A percentile compares a stretch with the other conserved stretches of the same genome.
Conservation (phyloP, 2,888 invertebrate genomes). For the Chesias legatella region DNA sequence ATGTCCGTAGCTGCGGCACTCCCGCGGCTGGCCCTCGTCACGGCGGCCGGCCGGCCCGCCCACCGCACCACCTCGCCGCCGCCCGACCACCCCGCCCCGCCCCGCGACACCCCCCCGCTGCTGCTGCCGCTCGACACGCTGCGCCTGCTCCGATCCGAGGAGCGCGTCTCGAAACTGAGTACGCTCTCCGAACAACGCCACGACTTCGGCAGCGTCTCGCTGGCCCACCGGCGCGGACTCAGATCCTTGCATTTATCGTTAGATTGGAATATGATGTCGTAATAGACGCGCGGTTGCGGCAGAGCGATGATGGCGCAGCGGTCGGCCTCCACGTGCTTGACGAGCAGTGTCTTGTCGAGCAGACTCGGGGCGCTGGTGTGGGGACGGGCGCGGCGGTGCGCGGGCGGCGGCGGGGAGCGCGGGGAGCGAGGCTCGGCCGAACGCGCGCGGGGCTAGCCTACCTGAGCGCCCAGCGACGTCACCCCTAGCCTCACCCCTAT, state of each 20-base stretch:
- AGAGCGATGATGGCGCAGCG: slow-evolving; percentile 73
- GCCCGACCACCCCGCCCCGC: slow-evolving; percentile 36
- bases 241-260: slow-evolving; percentile 48
- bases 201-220: slow-evolving; percentile 66
- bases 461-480: slow-evolving; percentile 84
- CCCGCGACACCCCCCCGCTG: slow-evolving; percentile 30
- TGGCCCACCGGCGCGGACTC: slow-evolving; percentile 62
- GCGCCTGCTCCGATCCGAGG: slow-evolving; percentile 51
- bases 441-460: slow-evolving; percentile 81
- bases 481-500: slow-evolving; percentile 87
- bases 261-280: slow-evolving; percentile 60
- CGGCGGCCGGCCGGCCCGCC: slow-evolving; percentile 73
- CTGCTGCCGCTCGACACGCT: slow-evolving; percentile 52
- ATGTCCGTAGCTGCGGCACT: slow-evolving; percentile 71
- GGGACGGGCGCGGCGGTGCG: slow-evolving; percentile 41
- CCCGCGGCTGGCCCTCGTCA: slow-evolving; percentile 77
- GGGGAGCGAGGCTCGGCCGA: slow-evolving; percentile 65
- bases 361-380: slow-evolving; percentile 63
- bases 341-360: slow-evolving; percentile 67
- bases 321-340: slow-evolving; percentile 65
- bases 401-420: slow-evolving; percentile 45
- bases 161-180: slow-evolving; percentile 52
- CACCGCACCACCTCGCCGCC: slow-evolving; percentile 68
- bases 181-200: slow-evolving; percentile 73
- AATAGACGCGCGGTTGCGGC: slow-evolving; percentile 65